Conservation (phyloP, 2,888 invertebrate species). For the Pemphredon lugubris region DNA sequence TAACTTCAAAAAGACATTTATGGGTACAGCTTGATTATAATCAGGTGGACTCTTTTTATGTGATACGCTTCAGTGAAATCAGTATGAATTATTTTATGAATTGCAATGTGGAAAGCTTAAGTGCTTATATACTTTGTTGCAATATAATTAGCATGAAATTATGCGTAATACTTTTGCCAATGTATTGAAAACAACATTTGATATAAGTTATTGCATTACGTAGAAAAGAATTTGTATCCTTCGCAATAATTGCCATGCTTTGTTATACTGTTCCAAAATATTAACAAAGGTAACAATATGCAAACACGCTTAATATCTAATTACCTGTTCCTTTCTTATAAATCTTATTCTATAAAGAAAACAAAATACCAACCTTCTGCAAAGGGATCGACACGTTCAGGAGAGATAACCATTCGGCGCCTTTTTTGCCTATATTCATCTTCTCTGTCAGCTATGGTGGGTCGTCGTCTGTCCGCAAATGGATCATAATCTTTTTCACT, state of each 20-base stretch:
- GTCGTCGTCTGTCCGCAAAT: constrained; percentile 94
- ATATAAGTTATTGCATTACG: neutral
- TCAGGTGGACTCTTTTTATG: constrained; percentile 19
- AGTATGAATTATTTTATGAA: constrained; percentile 23
- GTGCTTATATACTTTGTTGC: constrained; percentile 40
- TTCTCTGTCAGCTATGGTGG: constrained; percentile 97
- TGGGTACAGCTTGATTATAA: no score
- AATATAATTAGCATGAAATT: constrained; percentile 36
- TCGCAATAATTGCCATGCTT: neutral
- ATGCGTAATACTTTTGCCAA: neutral
- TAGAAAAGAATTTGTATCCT: neutral
- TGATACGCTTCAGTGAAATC: constrained; percentile 3
- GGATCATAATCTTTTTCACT: constrained; percentile 97
- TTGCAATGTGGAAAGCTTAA: constrained; percentile 41
- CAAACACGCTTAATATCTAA: constrained; percentile 52
- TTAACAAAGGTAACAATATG: constrained; percentile 30
- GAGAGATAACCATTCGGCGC: constrained; percentile 95
- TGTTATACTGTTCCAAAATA: constrained; percentile 47
- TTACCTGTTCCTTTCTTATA: constrained; percentile 48
- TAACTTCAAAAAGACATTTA: no score
- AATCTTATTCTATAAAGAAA: constrained; percentile 35
- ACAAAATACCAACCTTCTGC: constrained; percentile 91
- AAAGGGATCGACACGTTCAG: constrained; percentile 98
- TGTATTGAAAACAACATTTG: neutral
- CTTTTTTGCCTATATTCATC: constrained; percentile 97